phyloP scores from a whole-genome alignment of 2,113 vertebrate species.

The Python bivittatus region DNA sequence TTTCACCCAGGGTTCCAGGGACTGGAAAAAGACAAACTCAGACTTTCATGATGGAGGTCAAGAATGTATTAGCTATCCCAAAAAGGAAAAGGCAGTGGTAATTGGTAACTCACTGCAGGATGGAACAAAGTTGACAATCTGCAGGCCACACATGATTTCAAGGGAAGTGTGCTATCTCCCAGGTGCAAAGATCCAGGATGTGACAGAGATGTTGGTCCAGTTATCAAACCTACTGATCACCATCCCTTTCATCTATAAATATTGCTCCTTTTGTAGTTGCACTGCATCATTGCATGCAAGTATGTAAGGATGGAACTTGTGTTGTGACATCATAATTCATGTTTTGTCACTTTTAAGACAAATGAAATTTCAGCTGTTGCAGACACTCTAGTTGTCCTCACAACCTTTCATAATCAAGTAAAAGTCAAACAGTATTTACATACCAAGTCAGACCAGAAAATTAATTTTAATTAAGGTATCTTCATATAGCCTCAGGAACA shows the following conservation, averaged over 20 bases:
- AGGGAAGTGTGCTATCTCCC: neutral
- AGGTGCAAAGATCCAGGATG: neutral
- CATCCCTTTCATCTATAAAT: neutral
- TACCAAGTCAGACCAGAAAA: constrained; percentile 4
- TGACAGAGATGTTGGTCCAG: neutral
- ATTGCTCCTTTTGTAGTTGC: neutral
- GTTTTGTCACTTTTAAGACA: neutral
- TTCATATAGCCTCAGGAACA: neutral
- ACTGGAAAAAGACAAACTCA: neutral
- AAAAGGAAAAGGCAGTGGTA: neutral
- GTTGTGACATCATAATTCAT: neutral
- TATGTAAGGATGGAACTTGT: neutral
- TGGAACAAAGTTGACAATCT: neutral
- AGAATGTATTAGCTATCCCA: neutral
- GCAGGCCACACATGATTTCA: neutral
- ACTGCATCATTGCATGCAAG: neutral
- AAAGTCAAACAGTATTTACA: neutral
- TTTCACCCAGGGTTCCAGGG: neutral
- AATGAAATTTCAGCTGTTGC: neutral
- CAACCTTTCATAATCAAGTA: neutral
- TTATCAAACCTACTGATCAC: neutral
- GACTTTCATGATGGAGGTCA: neutral
- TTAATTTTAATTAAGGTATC: constrained; percentile 20
- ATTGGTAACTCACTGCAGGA: neutral
- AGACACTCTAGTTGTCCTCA: neutral